Evolutionary conservation across 23 tunicate genomes (phyloP).

Genomic region (Phallusia fumigata): DNA sequence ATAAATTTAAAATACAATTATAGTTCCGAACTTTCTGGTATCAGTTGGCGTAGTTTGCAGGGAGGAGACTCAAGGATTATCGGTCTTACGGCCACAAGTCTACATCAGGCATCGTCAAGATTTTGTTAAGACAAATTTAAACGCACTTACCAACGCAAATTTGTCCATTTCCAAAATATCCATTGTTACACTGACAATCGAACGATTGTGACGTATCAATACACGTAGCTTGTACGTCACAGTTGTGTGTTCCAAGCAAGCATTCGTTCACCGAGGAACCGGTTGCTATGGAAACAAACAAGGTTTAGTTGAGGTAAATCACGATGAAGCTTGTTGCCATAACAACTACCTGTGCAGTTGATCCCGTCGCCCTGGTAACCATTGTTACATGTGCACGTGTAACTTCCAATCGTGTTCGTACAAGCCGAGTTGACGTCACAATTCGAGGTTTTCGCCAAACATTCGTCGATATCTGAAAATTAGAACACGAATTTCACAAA

Average conservation of each 20-base stretch:
- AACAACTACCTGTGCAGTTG: conserved; percentile 21
- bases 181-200: conserved; percentile 26
- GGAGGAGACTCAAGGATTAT: no score
- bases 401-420: conserved; percentile 6
- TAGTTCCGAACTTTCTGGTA: no score
- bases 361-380: conserved; percentile 32
- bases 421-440: conserved; percentile 15
- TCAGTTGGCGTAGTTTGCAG: no score
- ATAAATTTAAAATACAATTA: no score
- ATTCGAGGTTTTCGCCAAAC: neutral
- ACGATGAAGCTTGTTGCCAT: neutral
- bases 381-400: conserved; percentile 25
- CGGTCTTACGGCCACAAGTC: no score
- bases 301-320: neutral
- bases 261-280: conserved; percentile 14
- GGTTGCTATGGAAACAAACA: neutral
- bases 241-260: conserved; percentile 29
- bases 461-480: conserved; percentile 33
- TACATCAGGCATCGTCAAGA: no score
- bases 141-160: conserved; percentile 5
- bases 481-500: neutral
- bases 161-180: no score
- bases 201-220: conserved; percentile 25
- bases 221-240: conserved; percentile 33
- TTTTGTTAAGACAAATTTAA: neutral